Evolutionary conservation across 2,113 vertebrate genomes (phyloP).

Genomic region (Rattus norvegicus): DNA sequence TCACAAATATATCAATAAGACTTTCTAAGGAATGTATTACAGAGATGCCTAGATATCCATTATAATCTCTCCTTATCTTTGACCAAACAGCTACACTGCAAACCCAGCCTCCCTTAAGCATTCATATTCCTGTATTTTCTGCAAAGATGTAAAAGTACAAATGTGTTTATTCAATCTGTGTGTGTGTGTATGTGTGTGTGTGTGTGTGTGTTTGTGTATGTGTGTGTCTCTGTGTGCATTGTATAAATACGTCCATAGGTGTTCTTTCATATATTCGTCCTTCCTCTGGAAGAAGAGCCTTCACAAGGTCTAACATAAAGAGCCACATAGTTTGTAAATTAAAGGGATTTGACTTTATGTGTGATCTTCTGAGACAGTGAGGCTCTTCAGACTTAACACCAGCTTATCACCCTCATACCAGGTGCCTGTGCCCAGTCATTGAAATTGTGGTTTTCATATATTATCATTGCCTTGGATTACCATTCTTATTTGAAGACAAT

Average conservation of each 20-base stretch:
- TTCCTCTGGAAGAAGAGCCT: neutral
- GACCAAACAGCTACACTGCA: neutral
- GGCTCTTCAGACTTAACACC: fast-evolving
- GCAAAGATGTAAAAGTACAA: neutral
- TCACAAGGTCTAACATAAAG: neutral
- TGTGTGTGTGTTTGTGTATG: neutral
- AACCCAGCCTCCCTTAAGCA: neutral
- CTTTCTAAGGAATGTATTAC: neutral
- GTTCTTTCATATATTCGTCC: fast-evolving
- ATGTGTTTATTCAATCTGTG: neutral
- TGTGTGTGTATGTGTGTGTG: neutral
- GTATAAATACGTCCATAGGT: fast-evolving
- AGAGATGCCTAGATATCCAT: neutral
- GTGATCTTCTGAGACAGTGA: neutral
- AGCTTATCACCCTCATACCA: neutral
- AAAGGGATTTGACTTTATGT: neutral
- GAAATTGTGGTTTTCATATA: neutral
- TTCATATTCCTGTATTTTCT: neutral
- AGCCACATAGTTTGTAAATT: too few relatives aligned
- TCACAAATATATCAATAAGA: neutral
- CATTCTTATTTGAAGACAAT: neutral
- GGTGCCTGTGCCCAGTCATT: fast-evolving
- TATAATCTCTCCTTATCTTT: neutral
- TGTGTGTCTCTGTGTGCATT: too few relatives aligned
- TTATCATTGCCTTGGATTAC: neutral